Percentiles rank a stretch among this genome's conserved stretches.
Conservation (phyloP, 2,113 vertebrate species). For the Chloroceryle aenea region DNA sequence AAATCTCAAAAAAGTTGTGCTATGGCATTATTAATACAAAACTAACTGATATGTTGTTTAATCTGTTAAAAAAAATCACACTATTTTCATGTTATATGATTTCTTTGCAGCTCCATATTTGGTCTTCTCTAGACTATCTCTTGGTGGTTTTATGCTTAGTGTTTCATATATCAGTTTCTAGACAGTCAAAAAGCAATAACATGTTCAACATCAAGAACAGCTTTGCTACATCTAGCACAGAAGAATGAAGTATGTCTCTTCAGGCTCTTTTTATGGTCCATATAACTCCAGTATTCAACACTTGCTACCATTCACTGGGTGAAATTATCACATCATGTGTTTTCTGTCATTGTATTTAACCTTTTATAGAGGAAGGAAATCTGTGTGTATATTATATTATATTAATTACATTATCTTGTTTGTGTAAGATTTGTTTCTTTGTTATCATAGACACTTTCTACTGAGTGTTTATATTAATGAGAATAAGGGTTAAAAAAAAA, state of each 20-base stretch:
- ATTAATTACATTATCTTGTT: not conserved
- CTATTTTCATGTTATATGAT: not conserved
- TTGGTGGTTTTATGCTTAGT: not conserved
- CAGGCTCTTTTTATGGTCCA: not conserved
- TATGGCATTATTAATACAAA: not conserved
- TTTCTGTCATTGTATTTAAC: not conserved
- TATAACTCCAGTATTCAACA: not conserved
- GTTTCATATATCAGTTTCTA: not conserved
- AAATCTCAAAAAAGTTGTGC: not conserved
- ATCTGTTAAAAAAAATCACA: not conserved
- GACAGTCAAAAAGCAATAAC: not conserved
- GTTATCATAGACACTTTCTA: not conserved
- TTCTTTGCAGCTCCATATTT: not conserved
- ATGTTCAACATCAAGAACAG: not conserved
- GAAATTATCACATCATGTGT: not conserved
- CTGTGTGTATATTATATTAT: not conserved
- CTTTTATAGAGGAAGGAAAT: not conserved
- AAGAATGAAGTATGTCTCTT: not conserved
- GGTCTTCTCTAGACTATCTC: not conserved
- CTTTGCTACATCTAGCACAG: not conserved
- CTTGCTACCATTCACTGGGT: not conserved
- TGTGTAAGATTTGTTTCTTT: not conserved
- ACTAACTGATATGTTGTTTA: not conserved
- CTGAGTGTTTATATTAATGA: not conserved
- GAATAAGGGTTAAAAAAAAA: not conserved